Evolutionary conservation across 2,113 vertebrate species (phyloP).

Genomic region (Neoarius graeffei): DNA sequence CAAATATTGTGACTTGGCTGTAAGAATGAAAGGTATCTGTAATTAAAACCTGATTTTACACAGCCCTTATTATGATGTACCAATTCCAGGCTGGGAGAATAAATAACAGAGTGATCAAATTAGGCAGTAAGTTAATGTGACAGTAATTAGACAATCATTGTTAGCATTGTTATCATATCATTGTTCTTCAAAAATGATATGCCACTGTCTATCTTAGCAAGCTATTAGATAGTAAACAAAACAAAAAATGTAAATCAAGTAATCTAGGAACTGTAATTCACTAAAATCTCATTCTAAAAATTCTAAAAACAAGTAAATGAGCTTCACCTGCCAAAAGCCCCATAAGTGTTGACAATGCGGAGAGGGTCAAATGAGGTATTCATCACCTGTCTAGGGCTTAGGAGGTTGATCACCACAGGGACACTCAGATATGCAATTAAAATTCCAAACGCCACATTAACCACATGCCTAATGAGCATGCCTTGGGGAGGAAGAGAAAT

Average conservation of each 20-base stretch:
- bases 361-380: conserved; percentile 90
- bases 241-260: background rate
- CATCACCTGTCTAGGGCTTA: conserved; percentile 89
- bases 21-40: background rate
- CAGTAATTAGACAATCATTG: background rate
- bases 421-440: conserved; percentile 86
- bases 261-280: background rate
- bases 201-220: background rate
- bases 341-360: conserved; percentile 95
- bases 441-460: conserved; percentile 80
- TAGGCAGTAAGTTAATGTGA: background rate
- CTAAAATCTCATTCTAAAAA: background rate
- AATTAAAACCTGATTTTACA: background rate
- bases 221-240: background rate
- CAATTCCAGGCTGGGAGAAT: background rate
- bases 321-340: conserved; percentile 91
- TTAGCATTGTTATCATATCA: no score
- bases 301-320: background rate
- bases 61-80: background rate
- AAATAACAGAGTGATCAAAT: no score
- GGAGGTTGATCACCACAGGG: conserved; percentile 87
- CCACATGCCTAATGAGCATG: conserved; percentile 69
- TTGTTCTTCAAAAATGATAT: background rate
- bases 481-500: conserved; percentile 58
- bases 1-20: background rate